A percentile compares a stretch with the other conserved stretches of the same genome.
Conservation (phyloP, 2,888 invertebrate genomes). For the Exocentrus adspersus region DNA sequence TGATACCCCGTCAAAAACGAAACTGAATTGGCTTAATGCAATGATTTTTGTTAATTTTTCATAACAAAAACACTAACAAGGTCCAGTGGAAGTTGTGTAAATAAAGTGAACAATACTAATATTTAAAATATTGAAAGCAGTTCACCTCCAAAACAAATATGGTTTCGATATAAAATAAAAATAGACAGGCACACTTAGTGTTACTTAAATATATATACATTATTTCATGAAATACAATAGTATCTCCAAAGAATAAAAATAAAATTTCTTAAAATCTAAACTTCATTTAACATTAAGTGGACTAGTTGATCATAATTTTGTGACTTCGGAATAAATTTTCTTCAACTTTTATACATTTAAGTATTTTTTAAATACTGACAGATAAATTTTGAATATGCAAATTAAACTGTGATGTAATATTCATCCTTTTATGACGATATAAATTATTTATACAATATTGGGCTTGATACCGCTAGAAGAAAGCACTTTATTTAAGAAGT, state of each 20-base stretch:
- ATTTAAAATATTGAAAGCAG: conserved; percentile 61
- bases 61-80: conserved; percentile 57
- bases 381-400: conserved; percentile 31
- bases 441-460: conserved; percentile 65
- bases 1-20: conserved; percentile 36
- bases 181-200: conserved; percentile 56
- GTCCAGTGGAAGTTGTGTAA: conserved; percentile 45
- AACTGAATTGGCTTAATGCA: conserved; percentile 30
- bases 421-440: conserved; percentile 17
- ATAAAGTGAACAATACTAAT: conserved; percentile 56
- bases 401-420: conserved; percentile 45
- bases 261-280: conserved; percentile 36
- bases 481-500: conserved; percentile 84
- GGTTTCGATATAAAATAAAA: conserved; percentile 43
- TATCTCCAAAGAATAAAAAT: conserved; percentile 33
- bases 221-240: conserved; percentile 26
- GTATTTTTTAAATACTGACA: conserved; percentile 30
- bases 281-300: conserved; percentile 48
- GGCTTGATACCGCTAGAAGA: conserved; percentile 68
- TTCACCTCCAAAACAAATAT: conserved; percentile 52
- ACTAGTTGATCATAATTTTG: conserved; percentile 53
- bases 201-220: conserved; percentile 51
- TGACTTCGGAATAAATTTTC: conserved; percentile 31
- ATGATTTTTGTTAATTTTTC: conserved; percentile 54
- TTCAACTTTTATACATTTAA: conserved; percentile 24